Evolutionary conservation across 92 coral and sea anemone species (phyloP), one percentile per base, ranked within the genome.

Genomic region (Bergia sp.): DNA sequence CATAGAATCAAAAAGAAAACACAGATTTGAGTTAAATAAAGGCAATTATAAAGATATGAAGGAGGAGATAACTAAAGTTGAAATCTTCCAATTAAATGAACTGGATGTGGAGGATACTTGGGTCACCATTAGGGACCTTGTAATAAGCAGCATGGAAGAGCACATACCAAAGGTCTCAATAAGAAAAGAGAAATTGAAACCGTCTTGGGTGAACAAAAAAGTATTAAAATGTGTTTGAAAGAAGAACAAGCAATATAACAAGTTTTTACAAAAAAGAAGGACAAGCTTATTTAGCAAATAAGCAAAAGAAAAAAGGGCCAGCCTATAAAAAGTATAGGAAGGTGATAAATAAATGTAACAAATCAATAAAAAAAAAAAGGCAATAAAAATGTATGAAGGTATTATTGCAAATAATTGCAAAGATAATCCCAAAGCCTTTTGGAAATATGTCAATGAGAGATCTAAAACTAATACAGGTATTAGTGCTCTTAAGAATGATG

Each of bases 71-170:
- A 72, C n/a, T 72, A 18, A 72, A 72, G 12, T 72, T 72, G 39
- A 72, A 72, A 72, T 72, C 76, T 72, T 36, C 76, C 7, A 72
- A 21, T 72, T 72, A 72, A 72, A 72, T 72, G 76, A 72, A 72
- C 76, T 72, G 39, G 76, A 21, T 72, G 76, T 72, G 76, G 37
- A 72, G 76, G 76, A 72, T 72, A 72, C 76, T 72, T 72, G 76
- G 76, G 38, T 3, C 38, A 72, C 39, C 38, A 72, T 72, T 72
- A 72, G 76, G 38, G 76, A 72, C 76, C 76, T 72, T 72, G 76
- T 72, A 72, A 72, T 72, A 72, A 72, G 38, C 76, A 72, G 37
- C 76, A 18, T 72, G 76, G 76, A 4, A 72, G 15, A 55, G 64
- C 64, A 55, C 15, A 55, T 55, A 55, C 64, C 64, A 55, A 55